phyloP scores from a whole-genome alignment of 1,140 invertebrate genomes.

The Hypothenemus hampei region DNA sequence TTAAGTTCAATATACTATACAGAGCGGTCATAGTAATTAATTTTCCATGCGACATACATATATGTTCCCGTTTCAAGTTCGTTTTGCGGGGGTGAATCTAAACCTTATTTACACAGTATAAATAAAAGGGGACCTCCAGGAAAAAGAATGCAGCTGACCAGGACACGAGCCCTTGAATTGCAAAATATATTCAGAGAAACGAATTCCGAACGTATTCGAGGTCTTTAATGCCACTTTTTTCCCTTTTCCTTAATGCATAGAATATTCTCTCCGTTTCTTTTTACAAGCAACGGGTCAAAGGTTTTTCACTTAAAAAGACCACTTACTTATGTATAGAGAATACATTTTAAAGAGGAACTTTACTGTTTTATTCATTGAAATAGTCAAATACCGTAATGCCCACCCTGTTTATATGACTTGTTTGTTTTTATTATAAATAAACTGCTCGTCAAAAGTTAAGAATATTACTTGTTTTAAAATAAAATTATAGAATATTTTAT shows the following conservation, averaged over 20 bases:
- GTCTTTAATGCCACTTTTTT: constrained; percentile 23
- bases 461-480: too few relatives aligned
- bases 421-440: too few relatives aligned
- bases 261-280: constrained; percentile 33
- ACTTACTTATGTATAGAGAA: constrained; percentile 37
- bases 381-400: too few relatives aligned
- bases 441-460: too few relatives aligned
- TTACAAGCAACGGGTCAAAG: constrained; percentile 27
- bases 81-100: constrained; percentile 19
- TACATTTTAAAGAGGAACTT: constrained; percentile 30
- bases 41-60: too few relatives aligned
- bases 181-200: constrained; percentile 36
- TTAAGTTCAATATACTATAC: background rate
- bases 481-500: too few relatives aligned
- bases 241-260: constrained; percentile 40
- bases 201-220: constrained; percentile 15
- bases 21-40: too few relatives aligned
- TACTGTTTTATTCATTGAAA: constrained; percentile 22
- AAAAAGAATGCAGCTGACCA: constrained; percentile 36
- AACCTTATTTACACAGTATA: constrained; percentile 44
- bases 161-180: constrained; percentile 30
- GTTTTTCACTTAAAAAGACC: constrained; percentile 34
- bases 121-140: constrained; percentile 42
- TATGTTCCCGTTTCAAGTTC: background rate
- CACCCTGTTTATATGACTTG: too few relatives aligned